Evolutionary conservation across 2,888 invertebrate species (phyloP).

Genomic region (Stenurella melanura): DNA sequence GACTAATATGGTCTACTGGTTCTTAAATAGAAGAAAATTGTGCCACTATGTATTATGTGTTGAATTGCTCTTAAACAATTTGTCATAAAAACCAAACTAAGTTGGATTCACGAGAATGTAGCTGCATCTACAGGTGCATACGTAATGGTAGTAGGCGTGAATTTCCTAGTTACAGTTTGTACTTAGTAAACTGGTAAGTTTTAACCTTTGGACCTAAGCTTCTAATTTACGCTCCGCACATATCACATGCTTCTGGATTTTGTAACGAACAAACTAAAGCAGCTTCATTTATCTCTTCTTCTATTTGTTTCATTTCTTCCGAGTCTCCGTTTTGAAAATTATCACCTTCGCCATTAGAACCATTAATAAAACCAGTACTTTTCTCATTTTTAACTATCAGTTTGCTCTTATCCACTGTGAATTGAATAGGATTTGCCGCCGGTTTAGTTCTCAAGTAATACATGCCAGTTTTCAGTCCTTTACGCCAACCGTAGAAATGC

Average conservation of each 20-base stretch:
- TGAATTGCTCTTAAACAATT: too few species aligned
- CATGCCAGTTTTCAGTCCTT: conserved; percentile 99
- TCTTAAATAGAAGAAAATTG: too few species aligned
- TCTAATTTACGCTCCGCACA: too few species aligned
- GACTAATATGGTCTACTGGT: too few species aligned
- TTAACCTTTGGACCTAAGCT: too few species aligned
- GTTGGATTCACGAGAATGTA: too few species aligned
- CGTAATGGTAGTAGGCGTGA: too few species aligned
- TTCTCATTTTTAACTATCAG: conserved; percentile 69
- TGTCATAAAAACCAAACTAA: too few species aligned
- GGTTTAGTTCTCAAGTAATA: conserved; percentile 98
- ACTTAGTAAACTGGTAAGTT: too few species aligned
- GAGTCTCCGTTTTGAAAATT: not conserved
- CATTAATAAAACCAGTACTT: conserved; percentile 28
- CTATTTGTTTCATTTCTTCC: not conserved
- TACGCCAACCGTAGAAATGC: conserved; percentile 98
- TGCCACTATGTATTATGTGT: too few species aligned
- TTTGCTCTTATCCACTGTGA: conserved; percentile 94
- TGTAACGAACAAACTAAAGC: conserved; percentile 90
- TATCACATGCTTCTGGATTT: conserved; percentile 87
- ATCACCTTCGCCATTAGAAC: conserved; percentile 71
- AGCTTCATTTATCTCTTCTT: conserved; percentile 78
- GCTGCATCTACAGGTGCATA: too few species aligned
- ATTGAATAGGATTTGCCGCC: conserved; percentile 96
- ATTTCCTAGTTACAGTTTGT: too few species aligned